Conservation (phyloP, 2,888 invertebrate genomes). For the Clistopyga incitator region DNA sequence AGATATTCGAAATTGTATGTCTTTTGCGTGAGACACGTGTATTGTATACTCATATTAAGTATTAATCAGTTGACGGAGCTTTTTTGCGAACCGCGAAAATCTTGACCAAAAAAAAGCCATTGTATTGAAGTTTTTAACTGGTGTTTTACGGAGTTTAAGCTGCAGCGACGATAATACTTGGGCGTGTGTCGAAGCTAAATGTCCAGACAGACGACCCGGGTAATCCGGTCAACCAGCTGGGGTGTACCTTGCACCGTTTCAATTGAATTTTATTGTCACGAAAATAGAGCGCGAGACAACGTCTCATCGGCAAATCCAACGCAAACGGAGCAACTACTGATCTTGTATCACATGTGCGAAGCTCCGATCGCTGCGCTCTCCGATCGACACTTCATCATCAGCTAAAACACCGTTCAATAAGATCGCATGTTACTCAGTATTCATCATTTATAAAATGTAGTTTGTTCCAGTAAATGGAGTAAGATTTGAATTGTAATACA, state of each 20-base stretch:
- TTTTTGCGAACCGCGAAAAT: conserved; percentile 34
- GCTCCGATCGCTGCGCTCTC: conserved; percentile 4
- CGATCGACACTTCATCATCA: conserved; percentile 7
- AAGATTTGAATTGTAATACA: conserved; percentile 64
- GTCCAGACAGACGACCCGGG: conserved; percentile 6
- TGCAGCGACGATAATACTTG: not conserved
- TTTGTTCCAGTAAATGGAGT: conserved; percentile 57
- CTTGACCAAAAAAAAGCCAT: conserved; percentile 51
- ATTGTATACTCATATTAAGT: conserved; percentile 62
- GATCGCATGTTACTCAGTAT: conserved; percentile 75
- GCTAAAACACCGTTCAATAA: conserved; percentile 54
- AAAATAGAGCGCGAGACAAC: conserved; percentile 49
- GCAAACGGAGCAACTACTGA: conserved; percentile 48
- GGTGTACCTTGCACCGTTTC: conserved; percentile 54
- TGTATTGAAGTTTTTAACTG: conserved; percentile 23
- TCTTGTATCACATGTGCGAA: conserved; percentile 48
- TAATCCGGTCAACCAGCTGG: conserved; percentile 45
- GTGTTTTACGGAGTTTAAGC: conserved; percentile 11
- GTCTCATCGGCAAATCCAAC: conserved; percentile 21
- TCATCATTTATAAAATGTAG: conserved; percentile 70
- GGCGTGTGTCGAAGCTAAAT: not conserved
- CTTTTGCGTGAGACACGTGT: conserved; percentile 57
- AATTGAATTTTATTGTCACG: conserved; percentile 54
- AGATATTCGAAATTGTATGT: conserved; percentile 61
- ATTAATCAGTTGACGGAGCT: conserved; percentile 60